Evolutionary conservation across 2,797 vertebrate species (phyloP).

Genomic region (Psittacula derbiana): DNA sequence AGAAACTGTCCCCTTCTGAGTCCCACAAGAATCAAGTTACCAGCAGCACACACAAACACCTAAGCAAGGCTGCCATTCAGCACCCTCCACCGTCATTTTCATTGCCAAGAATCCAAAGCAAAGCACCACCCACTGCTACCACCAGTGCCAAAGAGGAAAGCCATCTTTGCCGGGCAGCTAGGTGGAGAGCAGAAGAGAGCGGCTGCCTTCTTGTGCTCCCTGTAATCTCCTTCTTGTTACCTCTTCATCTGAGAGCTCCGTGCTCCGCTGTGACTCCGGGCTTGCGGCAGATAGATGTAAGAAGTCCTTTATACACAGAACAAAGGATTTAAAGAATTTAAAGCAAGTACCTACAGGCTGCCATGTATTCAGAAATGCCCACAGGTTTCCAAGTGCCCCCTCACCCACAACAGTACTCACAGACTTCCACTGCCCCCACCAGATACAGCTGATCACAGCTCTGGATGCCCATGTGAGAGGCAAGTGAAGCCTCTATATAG

Average conservation of each 20-base stretch:
- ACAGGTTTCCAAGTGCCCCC: not conserved
- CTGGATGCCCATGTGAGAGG: not conserved
- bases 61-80: conserved; percentile 14
- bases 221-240: conserved; percentile 74
- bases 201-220: not conserved
- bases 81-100: conserved; percentile 24
- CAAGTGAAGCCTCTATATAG: not conserved
- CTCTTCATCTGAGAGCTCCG: conserved; percentile 77
- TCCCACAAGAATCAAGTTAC: not conserved
- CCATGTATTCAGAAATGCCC: not conserved
- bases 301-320: conserved; percentile 86
- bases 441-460: not conserved
- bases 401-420: not conserved
- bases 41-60: not conserved
- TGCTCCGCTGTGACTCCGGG: conserved; percentile 78
- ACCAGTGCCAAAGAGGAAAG: conserved; percentile 29
- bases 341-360: not conserved
- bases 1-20: not conserved
- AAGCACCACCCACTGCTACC: not conserved
- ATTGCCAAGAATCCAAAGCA: not conserved
- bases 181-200: not conserved
- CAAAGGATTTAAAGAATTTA: conserved; percentile 70
- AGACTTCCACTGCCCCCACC: not conserved
- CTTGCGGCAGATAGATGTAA: conserved; percentile 84
- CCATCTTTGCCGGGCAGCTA: not conserved